Evolutionary conservation across 2,797 vertebrate species (phyloP).

Genomic region (Myoxocephalus aenaeus): DNA sequence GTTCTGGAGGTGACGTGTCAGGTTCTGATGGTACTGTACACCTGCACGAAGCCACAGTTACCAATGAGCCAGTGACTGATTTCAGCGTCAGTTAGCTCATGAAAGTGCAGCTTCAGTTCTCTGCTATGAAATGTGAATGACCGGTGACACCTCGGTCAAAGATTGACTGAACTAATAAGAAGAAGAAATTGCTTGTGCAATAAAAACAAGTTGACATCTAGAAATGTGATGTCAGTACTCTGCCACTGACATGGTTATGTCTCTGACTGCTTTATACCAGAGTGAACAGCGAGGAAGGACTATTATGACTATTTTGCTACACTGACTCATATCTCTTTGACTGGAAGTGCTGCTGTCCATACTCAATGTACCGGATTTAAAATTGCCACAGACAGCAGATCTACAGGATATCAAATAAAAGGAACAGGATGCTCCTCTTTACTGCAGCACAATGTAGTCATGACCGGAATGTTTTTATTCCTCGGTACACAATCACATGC

Average conservation of each 20-base stretch:
- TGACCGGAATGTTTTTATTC: background rate
- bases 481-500: background rate
- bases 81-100: background rate
- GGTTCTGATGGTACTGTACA: no score
- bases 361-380: background rate
- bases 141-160: background rate
- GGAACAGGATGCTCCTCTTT: constrained; percentile 1
- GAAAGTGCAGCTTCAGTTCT: background rate
- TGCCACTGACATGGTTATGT: background rate
- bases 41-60: background rate
- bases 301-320: background rate
- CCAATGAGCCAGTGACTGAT: background rate
- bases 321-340: constrained; percentile 15
- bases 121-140: background rate
- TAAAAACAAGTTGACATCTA: background rate
- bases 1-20: background rate
- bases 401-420: constrained; percentile 18
- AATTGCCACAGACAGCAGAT: constrained; percentile 30
- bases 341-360: background rate
- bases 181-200: background rate
- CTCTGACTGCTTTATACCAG: background rate
- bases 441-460: background rate
- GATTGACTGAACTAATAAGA: no score
- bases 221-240: background rate
- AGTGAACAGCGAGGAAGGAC: constrained; percentile 4